Percentiles rank a stretch among this genome's conserved stretches.
Evolutionary conservation across 2,888 invertebrate species (phyloP).

Genomic region (Aromia moschata): DNA sequence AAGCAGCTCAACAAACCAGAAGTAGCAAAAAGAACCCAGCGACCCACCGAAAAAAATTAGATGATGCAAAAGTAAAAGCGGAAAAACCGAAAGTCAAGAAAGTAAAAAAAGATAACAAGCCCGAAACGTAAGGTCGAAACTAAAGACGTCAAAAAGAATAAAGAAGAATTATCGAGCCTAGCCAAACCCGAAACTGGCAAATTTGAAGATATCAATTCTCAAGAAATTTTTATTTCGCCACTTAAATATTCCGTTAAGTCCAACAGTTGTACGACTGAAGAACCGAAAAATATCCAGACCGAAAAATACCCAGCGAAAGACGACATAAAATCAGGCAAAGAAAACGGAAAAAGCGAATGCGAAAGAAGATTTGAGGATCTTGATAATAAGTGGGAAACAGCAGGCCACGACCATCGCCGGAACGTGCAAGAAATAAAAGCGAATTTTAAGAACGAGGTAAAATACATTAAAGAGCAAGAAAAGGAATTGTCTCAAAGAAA

Average conservation of each 20-base stretch:
- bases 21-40: conserved; percentile 1
- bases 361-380: conserved; percentile 50
- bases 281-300: too few relatives aligned
- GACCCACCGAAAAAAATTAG: neutral
- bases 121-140: conserved; percentile 18
- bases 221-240: neutral
- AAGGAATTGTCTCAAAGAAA: conserved; percentile 39
- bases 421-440: conserved; percentile 49
- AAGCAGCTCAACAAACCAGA: conserved; percentile 41
- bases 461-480: conserved; percentile 44
- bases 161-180: neutral
- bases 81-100: conserved; percentile 2
- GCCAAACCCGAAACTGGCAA: neutral
- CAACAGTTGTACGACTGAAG: neutral
- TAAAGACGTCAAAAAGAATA: neutral
- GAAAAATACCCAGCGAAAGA: neutral
- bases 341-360: conserved; percentile 51
- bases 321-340: conserved; percentile 19
- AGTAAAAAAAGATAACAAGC: conserved; percentile 14
- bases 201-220: neutral
- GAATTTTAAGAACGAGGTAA: conserved; percentile 47
- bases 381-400: conserved; percentile 42
- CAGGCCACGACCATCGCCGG: conserved; percentile 45
- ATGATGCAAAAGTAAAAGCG: neutral
- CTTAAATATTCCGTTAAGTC: neutral